Percentiles rank a stretch among this genome's conserved stretches.
These are phyloP conservation scores for Semotilus atromaculatus DNA, from an alignment of 2,797 vertebrate species.

Conservation along the genomic window DNA sequence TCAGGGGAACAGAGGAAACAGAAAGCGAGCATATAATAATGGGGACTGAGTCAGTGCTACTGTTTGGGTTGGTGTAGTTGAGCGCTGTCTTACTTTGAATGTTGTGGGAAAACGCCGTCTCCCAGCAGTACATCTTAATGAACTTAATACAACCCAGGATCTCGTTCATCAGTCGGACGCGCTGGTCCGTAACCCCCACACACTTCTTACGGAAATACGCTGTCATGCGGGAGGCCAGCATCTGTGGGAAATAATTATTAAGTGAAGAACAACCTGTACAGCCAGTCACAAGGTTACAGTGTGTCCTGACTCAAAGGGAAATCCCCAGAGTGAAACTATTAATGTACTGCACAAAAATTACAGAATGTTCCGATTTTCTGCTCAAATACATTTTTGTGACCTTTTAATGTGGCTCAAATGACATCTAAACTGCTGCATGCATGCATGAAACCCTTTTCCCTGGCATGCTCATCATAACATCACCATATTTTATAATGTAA, in stretches of 20 bases:
- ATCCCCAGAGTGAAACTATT: neutral
- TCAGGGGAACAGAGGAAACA: constrained; percentile 50
- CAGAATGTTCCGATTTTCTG: neutral
- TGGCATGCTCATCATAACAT: neutral
- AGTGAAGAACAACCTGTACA: constrained; percentile 15
- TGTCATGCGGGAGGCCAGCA: constrained; percentile 82
- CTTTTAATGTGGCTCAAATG: neutral
- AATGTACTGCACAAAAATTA: neutral
- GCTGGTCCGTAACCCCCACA: constrained; percentile 80
- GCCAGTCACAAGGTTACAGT: neutral
- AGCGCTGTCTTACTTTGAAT: constrained; percentile 75
- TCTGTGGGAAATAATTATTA: constrained; percentile 67
- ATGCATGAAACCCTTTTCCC: neutral
- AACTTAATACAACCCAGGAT: constrained; percentile 84
- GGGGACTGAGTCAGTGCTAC: constrained; percentile 44
- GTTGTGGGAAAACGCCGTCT: constrained; percentile 81
- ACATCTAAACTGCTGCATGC: neutral
- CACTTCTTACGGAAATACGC: constrained; percentile 85
- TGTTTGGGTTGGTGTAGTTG: neutral
- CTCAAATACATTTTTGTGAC: neutral
- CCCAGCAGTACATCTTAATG: constrained; percentile 91
- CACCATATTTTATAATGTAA: neutral
- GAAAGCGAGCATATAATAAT: constrained; percentile 43
- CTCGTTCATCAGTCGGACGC: constrained; percentile 86
- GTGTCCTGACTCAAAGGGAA: constrained; percentile 46